Evolutionary conservation across 1,140 invertebrate genomes (phyloP).

Genomic region (Bombus soroeensis): DNA sequence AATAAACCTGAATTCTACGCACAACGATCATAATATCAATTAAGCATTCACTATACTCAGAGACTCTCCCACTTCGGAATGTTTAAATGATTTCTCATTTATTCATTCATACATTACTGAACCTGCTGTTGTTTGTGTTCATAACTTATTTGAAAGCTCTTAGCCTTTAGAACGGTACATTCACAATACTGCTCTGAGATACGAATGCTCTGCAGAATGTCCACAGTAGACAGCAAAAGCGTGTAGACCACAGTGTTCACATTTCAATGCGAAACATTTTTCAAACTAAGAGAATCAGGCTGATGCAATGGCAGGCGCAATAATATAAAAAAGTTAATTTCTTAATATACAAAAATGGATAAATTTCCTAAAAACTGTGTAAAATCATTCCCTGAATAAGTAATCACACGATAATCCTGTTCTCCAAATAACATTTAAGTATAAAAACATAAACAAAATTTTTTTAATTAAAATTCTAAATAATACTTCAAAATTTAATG

Average conservation of each 20-base stretch:
- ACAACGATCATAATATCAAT: slow-evolving; percentile 70
- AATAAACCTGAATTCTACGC: slow-evolving; percentile 80
- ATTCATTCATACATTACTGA: slow-evolving; percentile 55
- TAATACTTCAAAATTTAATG: slow-evolving; percentile 55
- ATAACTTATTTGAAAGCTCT: slow-evolving; percentile 69
- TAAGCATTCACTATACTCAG: slow-evolving; percentile 73
- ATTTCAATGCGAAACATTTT: slow-evolving; percentile 63
- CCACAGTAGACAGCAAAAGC: slow-evolving; percentile 74
- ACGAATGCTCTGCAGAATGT: slow-evolving; percentile 71
- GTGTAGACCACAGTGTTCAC: slow-evolving; percentile 69
- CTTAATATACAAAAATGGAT: slow-evolving; percentile 64
- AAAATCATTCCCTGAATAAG: slow-evolving; percentile 61
- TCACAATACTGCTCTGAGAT: slow-evolving; percentile 64
- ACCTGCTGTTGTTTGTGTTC: slow-evolving; percentile 55
- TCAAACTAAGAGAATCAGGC: slow-evolving; percentile 66
- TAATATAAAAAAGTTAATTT: slow-evolving; percentile 65
- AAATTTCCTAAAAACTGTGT: slow-evolving; percentile 62
- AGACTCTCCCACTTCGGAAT: slow-evolving; percentile 73
- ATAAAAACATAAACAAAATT: slow-evolving; percentile 55
- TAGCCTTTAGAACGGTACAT: slow-evolving; percentile 50
- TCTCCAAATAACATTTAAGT: slow-evolving; percentile 18
- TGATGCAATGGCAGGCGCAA: slow-evolving; percentile 65
- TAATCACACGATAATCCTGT: slow-evolving; percentile 51
- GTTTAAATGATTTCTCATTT: slow-evolving; percentile 74
- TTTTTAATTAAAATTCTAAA: slow-evolving; percentile 44